These are phyloP conservation scores for Tachypleus tridentatus DNA, from an alignment of 1,140 invertebrate genomes.

Conservation along the genomic window DNA sequence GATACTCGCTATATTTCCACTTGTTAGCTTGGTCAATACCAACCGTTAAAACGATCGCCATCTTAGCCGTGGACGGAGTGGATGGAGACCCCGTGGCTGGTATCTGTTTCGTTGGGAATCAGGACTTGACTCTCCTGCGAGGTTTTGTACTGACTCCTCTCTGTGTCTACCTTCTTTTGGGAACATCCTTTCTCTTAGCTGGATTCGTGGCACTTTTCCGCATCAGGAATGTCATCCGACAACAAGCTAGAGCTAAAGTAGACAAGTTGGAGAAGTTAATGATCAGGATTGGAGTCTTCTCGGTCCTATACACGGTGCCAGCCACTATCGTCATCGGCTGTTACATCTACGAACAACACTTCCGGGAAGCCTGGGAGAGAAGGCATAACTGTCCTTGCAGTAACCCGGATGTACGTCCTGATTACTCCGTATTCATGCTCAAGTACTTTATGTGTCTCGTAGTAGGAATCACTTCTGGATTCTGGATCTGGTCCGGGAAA, in stretches of 20 bases:
- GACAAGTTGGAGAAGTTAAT: constrained; percentile 38
- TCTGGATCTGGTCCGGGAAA: constrained; percentile 50
- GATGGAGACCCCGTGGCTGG: constrained; percentile 53
- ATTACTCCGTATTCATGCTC: constrained; percentile 44
- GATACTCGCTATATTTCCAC: constrained; percentile 88
- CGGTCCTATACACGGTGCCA: constrained; percentile 39
- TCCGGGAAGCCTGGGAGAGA: constrained; percentile 50
- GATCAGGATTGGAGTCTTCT: constrained; percentile 39
- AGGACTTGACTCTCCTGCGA: constrained; percentile 58
- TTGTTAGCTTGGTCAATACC: constrained; percentile 79
- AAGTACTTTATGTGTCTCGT: constrained; percentile 43
- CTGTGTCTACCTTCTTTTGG: constrained; percentile 40
- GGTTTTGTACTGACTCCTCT: constrained; percentile 77
- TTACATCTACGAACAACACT: constrained; percentile 37
- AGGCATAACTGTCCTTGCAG: constrained; percentile 33
- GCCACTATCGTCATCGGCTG: constrained; percentile 32
- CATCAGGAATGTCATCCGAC: constrained; percentile 32
- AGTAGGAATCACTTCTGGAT: constrained; percentile 46
- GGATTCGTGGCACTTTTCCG: constrained; percentile 34
- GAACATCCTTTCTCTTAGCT: constrained; percentile 33
- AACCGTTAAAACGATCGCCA: constrained; percentile 69
- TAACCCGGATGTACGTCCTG: constrained; percentile 36
- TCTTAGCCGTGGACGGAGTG: constrained; percentile 63
- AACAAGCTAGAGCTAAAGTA: constrained; percentile 29
- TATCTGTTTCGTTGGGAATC: constrained; percentile 56